Percentiles rank a stretch among this genome's conserved stretches.
Evolutionary conservation across 2,113 vertebrate genomes (phyloP).

Genomic region (Trematomus loennbergii): DNA sequence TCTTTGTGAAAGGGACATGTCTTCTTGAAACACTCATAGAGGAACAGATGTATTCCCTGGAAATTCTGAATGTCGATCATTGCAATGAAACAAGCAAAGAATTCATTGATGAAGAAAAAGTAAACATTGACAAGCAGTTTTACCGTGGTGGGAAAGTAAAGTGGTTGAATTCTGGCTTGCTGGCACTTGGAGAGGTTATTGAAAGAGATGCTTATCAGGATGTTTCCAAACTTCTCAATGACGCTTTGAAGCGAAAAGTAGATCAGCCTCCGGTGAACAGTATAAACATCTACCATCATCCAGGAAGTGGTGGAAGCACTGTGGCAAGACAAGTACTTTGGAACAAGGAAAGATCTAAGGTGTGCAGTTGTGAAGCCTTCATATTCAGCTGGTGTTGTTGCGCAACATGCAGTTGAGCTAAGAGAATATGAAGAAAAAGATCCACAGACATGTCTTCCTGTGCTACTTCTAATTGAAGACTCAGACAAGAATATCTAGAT

Average conservation of each 20-base stretch:
- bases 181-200: constrained; percentile 83
- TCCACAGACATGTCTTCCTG: constrained; percentile 78
- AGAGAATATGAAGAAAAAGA: constrained; percentile 86
- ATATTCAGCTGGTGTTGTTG: constrained; percentile 69
- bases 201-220: constrained; percentile 83
- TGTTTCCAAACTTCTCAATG: constrained; percentile 68
- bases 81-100: constrained; percentile 80
- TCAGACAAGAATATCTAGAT: constrained; percentile 84
- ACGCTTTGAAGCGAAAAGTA: constrained; percentile 48
- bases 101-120: constrained; percentile 69
- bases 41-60: constrained; percentile 83
- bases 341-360: constrained; percentile 83
- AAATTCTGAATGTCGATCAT: constrained; percentile 84
- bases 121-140: constrained; percentile 81
- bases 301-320: constrained; percentile 90
- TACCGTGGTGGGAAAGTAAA: constrained; percentile 85
- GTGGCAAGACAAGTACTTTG: constrained; percentile 88
- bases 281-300: constrained; percentile 89
- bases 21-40: constrained; percentile 78
- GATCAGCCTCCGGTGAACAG: constrained; percentile 73
- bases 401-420: constrained; percentile 82
- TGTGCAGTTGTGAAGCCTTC: constrained; percentile 85
- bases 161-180: constrained; percentile 89
- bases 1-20: constrained; percentile 79
- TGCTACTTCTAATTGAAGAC: constrained; percentile 87